Evolutionary conservation across 2,888 invertebrate genomes (phyloP), one percentile per base, ranked within the genome.

Genomic region (Trissolcus japonicus): DNA sequence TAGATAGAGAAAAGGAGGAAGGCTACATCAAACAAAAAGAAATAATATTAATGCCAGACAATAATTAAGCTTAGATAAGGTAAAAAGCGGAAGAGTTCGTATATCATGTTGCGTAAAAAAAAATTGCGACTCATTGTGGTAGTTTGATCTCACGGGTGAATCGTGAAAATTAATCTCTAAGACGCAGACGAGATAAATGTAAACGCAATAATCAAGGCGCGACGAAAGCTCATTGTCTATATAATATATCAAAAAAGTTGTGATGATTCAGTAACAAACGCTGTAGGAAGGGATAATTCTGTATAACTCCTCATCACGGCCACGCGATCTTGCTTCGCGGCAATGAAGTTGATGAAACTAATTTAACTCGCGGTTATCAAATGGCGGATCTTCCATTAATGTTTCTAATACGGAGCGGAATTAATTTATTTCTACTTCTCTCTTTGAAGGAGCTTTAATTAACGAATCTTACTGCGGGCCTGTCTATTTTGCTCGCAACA

Each of bases 291-390:
- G 78, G 75, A 80, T 81, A 80, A 81, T 83, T 82, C 82, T 79
- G 78, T 79, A 80, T 78, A 80, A 81, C 80, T 82, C 79, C 78
- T 78, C 82, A 82, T 82, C 79, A 77, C 71, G 77, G 79, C 83
- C 83, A 81, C 83, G 82, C 84, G 80, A 83, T 83, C 82, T 77
- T 71, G 72, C 76, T 78, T 80, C 46, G 62, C 69, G 67, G 76
- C 78, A 79, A 71, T 76, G 78, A 82, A 83, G 82, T 84, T 83
- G 82, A 84, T 83, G 83, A 84, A 84, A 84, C 83, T 83, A 83
- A 84, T 84, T 83, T 83, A 84, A 82, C 83, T 82, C 80, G 17
- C 25, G 43, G 62, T 82, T 83, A 84, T 84, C 84, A 81, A 80
- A 76, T 79, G 80, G 79, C 75, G 76, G 81, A 84, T 84, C 84